Percentiles rank a stretch among this genome's conserved stretches.
These are phyloP conservation scores for Panagrolaimus sp. DNA, from an alignment of 1,140 invertebrate species.

Conservation along the genomic window DNA sequence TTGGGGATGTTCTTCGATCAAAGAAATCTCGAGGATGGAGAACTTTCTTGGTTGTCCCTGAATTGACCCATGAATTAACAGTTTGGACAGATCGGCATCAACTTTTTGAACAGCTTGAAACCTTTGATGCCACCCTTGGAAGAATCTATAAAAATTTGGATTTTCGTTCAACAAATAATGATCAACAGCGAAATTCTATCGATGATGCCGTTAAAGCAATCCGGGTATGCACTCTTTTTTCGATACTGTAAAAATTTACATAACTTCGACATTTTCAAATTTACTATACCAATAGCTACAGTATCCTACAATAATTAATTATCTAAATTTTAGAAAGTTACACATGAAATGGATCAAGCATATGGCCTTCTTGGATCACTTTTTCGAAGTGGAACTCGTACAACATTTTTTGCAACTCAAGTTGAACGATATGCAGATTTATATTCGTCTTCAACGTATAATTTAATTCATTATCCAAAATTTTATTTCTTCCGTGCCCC, in stretches of 20 bases:
- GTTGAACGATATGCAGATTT: constrained; percentile 92
- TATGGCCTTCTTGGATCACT: constrained; percentile 95
- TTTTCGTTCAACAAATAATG: constrained; percentile 60
- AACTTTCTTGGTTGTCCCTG: constrained; percentile 95
- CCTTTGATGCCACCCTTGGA: constrained; percentile 80
- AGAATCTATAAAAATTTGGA: constrained; percentile 91
- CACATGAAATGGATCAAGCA: constrained; percentile 94
- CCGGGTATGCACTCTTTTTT: not conserved
- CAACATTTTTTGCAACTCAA: constrained; percentile 96
- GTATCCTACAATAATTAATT: constrained; percentile 66
- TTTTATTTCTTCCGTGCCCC: constrained; percentile 71
- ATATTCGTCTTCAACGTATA: constrained; percentile 89
- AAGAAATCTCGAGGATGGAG: constrained; percentile 97
- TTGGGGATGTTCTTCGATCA: constrained; percentile 56
- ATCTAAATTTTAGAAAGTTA: constrained; percentile 68
- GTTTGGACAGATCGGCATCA: constrained; percentile 96
- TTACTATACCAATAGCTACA: constrained; percentile 72
- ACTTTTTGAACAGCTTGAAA: constrained; percentile 82
- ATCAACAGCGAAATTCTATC: not conserved
- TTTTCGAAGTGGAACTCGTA: constrained; percentile 81
- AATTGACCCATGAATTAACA: constrained; percentile 88
- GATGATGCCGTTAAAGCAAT: constrained; percentile 7
- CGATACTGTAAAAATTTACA: not conserved
- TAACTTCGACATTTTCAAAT: not conserved
- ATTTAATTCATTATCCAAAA: constrained; percentile 95